Evolutionary conservation across 2,888 invertebrate genomes (phyloP), one percentile per base, ranked within the genome.

Genomic region (Trachelus tabidus): DNA sequence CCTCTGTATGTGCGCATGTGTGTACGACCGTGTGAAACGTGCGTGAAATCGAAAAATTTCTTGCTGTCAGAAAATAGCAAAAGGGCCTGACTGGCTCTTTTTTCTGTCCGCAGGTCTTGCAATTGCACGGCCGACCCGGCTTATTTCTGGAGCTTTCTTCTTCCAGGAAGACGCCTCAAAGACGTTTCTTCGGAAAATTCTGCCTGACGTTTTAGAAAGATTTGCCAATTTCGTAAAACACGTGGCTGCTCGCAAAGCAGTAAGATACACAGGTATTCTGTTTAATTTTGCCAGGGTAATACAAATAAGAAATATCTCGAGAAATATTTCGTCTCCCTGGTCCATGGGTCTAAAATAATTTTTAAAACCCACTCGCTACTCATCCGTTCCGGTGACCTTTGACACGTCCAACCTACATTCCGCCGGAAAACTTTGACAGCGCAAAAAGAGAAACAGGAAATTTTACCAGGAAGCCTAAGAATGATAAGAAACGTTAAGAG

Each of bases 41-140:
- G 15, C 15, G 56, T 56, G 9, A 6, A 56, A 33, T 75, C 15
- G 75, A 1, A 75, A 77, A 77, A 75, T 75, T 69, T 76, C 69
- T n/a, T 31, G 30, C 75, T 73, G 69, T 69, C 69, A 30, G 35
- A 56, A 69, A 56, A 77, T 75, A 69, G 9, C 75, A 69, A 77
- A 75, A 71, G 74, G 71, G 35, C 69, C 71, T 74, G 71, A 69
- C 71, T 71, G 75, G 56, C 23, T 23, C 75, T 71, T 77, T 74
- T 68, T 56, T 69, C 71, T 40, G 40, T 40, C 77, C 69, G 12
- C 75, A 12, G 71, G 33, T 69, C 34, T 30, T 69, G 40, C 33
- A 75, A 77, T 35, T 75, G 75, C 34, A 75, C 77, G 56, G 40
- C 40, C 30, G 77, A 77, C 77, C 77, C 77, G 31, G 74, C 68